These are phyloP conservation scores for Parauchenoglanis punctatus DNA, from an alignment of 2,797 vertebrate genomes.

Conservation along the genomic window DNA sequence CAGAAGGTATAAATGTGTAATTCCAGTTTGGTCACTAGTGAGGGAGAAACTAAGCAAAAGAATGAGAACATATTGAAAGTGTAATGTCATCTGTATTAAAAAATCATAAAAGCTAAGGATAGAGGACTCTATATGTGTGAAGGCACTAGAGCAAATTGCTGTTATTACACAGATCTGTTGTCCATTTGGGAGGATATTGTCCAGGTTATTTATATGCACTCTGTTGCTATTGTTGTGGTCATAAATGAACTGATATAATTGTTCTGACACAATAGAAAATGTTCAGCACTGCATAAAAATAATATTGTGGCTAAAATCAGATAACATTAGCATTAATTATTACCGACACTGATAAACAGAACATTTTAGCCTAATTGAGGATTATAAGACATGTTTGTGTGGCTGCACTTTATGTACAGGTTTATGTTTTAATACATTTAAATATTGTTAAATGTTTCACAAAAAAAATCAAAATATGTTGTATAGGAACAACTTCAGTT, in stretches of 20 bases:
- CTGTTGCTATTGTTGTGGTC: not conserved
- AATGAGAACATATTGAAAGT: not conserved
- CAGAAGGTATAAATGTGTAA: no score
- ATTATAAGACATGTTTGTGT: not conserved
- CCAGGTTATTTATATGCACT: not conserved
- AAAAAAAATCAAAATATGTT: not conserved
- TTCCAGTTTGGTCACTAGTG: no score
- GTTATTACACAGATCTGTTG: no score
- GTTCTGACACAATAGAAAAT: not conserved
- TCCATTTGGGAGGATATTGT: not conserved
- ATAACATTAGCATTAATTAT: not conserved
- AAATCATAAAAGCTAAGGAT: not conserved
- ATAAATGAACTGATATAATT: not conserved
- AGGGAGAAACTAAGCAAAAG: no score
- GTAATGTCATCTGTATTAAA: not conserved
- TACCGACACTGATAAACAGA: no score
- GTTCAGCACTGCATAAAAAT: not conserved
- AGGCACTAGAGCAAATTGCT: not conserved
- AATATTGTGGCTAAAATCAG: not conserved
- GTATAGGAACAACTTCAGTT: not conserved
- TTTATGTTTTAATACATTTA: not conserved
- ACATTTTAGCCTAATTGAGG: not conserved
- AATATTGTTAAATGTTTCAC: not conserved
- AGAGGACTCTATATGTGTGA: no score
- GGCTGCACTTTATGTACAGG: no score